Base-by-base conservation (phyloP, 2,888 invertebrate species). In the Aelia acuminata region DNA sequence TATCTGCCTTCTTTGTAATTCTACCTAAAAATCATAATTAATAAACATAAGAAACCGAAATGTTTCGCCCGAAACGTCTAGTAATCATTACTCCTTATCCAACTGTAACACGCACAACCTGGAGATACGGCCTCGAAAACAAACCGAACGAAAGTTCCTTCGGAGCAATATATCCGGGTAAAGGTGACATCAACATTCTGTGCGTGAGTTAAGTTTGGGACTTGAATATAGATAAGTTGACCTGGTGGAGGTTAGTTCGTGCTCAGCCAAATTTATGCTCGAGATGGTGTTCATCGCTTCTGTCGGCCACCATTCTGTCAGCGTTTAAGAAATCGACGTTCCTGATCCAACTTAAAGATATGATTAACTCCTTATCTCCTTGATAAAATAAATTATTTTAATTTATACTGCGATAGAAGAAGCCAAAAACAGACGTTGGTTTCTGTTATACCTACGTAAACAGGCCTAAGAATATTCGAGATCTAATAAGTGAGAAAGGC, bases 111-210 rank as follows among this genome's bases (percentile, higher is more conserved):
- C 11, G 3, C 13, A 57, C 57, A 15, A 26, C 0, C 57, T 15
- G 4, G 3, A 26, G 26, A 26, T 26, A 26, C 26, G 26, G 13
- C 26, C 26, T n/a, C 11, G 13, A n/a, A 26, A 57, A 26, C 26
- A 13, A 26, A 26, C 13, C 13, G 3, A 8, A 26, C 26, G 26
- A 57, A 3, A 20, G n/a, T n/a, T 8, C n/a, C 26, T 26, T 57
- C 26, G 57, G 4, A 3, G 26, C 57, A 15, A 26, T 57, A 26
- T 26, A 57, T 57, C 26, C 57, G 26, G 57, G 26, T 57, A 57
- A 57, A 57, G 57, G 53, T 53, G 53, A 26, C 57, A 57, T 57
- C 26, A 57, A 57, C 57, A 57, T 57, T 57, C 57, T 26, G 26
- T 57, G 57, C 57, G 57, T 57, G 57, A 31, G 57, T 35, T 18